Base-by-base conservation (phyloP, 2,797 vertebrate genomes). In the Microchirus variegatus region DNA sequence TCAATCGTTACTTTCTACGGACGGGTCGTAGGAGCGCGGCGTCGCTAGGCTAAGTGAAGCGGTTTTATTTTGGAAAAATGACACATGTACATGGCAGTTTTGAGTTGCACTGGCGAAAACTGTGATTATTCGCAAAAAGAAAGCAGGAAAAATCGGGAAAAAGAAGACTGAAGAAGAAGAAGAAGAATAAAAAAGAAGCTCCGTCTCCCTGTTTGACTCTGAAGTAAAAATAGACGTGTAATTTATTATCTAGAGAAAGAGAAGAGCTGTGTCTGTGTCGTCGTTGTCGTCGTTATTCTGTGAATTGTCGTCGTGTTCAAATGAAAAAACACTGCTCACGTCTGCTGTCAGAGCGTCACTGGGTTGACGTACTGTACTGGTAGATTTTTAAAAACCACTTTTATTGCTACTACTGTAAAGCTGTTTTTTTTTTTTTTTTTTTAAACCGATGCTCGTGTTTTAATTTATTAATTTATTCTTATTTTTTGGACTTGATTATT, bases 391-490 rank as follows among this genome's bases (percentile, higher is more conserved):
- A n/a, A n/a, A n/a, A 89, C 87, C 88, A 88, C 89, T 92, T 80
- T 88, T 89, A 83, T 83, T 90, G 86, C 87, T 91, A 88, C 87
- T 91, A 90, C 89, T 94, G 91, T 92, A 92, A 91, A 87, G 81
- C 86, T n/a, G 92, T 95, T 22, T 31, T 95, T 92, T n/a, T n/a
- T n/a, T n/a, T n/a, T n/a, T n/a, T n/a, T n/a, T n/a, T n/a, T n/a
- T n/a, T n/a, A n/a, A n/a, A 89, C 95, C 90, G 92, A 93, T 93
- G 93, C 94, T 95, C 94, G 95, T 95, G 93, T 94, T 91, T 95
- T 98, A 97, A 98, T 94, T 98, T 98, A 98, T 96, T 98, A 96
- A 98, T 98, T 97, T 98, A 98, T 98, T 96, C 90, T 88, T 88
- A 88, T 91, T 80, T 31, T 53, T 89, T 93, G 87, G 83, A 89